Conservation (phyloP, 2,888 invertebrate species). For the Tricholauxania praeusta region DNA sequence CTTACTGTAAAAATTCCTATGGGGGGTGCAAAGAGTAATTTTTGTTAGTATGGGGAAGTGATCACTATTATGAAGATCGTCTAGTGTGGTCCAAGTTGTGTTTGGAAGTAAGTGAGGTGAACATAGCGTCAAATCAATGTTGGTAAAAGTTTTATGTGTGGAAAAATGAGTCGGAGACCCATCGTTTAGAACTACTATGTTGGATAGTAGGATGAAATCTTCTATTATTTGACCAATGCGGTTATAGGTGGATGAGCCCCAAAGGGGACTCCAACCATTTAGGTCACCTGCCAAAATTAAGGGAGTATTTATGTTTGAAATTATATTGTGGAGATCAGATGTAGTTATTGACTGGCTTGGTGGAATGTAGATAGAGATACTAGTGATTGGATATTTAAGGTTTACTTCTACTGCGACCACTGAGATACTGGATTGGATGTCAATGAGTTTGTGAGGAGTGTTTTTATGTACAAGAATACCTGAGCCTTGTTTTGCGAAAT, state of each 20-base stretch:
- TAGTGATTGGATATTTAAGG: constrained; percentile 4
- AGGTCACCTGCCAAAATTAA: not conserved
- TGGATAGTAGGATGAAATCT: not conserved
- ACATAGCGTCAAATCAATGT: constrained; percentile 31
- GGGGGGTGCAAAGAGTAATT: not conserved
- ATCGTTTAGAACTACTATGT: not conserved
- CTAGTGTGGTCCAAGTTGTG: constrained; percentile 21
- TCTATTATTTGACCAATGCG: not conserved
- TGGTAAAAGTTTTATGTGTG: constrained; percentile 24
- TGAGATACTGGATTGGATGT: constrained; percentile 6
- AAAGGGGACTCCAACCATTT: not conserved
- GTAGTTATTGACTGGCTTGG: constrained; percentile 17
- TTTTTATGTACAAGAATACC: constrained; percentile 29
- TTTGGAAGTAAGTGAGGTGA: constrained; percentile 25
- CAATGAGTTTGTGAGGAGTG: constrained; percentile 15
- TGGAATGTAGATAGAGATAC: constrained; percentile 23
- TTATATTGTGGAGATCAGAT: not conserved
- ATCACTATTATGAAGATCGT: constrained; percentile 34
- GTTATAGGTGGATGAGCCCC: not conserved
- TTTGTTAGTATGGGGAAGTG: constrained; percentile 21
- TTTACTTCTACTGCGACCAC: constrained; percentile 21
- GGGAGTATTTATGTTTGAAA: not conserved
- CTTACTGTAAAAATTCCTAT: not conserved
- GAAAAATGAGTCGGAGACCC: not conserved
- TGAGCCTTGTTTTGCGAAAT: constrained; percentile 32